Conservation (phyloP, 2,888 invertebrate genomes). For the Colletes collaris region DNA sequence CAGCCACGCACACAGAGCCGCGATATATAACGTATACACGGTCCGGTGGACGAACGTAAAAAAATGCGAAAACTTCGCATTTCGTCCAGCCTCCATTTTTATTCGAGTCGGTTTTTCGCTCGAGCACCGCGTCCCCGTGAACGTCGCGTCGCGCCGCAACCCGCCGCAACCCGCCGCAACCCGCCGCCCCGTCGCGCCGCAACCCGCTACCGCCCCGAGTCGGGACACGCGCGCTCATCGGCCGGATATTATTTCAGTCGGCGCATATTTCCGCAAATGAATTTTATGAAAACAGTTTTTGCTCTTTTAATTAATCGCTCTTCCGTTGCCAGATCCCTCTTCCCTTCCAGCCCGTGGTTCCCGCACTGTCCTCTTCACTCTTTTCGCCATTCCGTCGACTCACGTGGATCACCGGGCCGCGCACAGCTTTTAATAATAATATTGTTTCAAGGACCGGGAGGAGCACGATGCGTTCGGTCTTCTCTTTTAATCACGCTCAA, state of each 20-base stretch:
- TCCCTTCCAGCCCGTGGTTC: neutral
- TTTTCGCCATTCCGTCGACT: slow-evolving; percentile 60
- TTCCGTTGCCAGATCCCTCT: slow-evolving; percentile 60
- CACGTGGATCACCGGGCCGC: slow-evolving; percentile 51
- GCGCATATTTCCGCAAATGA: slow-evolving; percentile 82
- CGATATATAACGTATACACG: slow-evolving; percentile 52
- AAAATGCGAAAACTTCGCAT: slow-evolving; percentile 80
- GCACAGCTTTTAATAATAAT: slow-evolving; percentile 70
- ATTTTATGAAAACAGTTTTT: slow-evolving; percentile 83
- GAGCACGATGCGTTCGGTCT: slow-evolving; percentile 51
- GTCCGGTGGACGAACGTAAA: slow-evolving; percentile 70
- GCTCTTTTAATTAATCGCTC: slow-evolving; percentile 82
- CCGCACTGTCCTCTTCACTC: slow-evolving; percentile 34
- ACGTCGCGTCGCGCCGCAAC: slow-evolving; percentile 13
- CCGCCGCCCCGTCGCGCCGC: neutral
- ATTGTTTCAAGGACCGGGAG: slow-evolving; percentile 67
- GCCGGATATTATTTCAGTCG: slow-evolving; percentile 82
- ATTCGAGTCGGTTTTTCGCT: slow-evolving; percentile 66
- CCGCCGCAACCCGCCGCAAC: neutral
- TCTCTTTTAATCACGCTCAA: slow-evolving; percentile 48
- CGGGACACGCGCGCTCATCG: slow-evolving; percentile 76
- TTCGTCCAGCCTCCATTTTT: slow-evolving; percentile 66
- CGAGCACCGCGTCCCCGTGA: slow-evolving; percentile 50
- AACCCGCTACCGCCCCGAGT: neutral
- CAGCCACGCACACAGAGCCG: slow-evolving; percentile 16